phyloP scores from a whole-genome alignment of 2,888 invertebrate species.

The Creontiades dilutus region DNA sequence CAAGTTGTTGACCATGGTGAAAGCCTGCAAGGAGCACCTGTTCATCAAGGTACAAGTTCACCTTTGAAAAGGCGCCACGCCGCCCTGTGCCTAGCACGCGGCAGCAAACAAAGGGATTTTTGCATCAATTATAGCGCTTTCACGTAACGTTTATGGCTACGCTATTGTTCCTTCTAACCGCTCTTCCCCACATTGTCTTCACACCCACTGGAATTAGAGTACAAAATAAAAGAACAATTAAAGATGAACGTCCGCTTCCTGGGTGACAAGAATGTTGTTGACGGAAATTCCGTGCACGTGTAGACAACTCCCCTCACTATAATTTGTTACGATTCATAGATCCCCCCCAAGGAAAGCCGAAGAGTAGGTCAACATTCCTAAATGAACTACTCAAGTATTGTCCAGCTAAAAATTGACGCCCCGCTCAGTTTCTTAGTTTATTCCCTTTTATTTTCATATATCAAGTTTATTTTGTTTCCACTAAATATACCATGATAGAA shows the following conservation, averaged over 20 bases:
- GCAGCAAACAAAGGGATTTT: conserved; percentile 5
- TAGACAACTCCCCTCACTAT: no score
- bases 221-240: not conserved
- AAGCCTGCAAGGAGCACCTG: not conserved
- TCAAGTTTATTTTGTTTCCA: no score
- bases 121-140: conserved; percentile 10
- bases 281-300: not conserved
- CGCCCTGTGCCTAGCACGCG: not conserved
- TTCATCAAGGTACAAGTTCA: conserved; percentile 32
- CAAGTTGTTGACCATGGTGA: not conserved
- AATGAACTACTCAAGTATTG: no score
- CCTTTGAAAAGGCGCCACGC: not conserved
- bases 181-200: conserved; percentile 18
- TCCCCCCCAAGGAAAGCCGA: no score
- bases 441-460: no score
- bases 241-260: not conserved
- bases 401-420: no score
- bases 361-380: no score
- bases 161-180: not conserved
- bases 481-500: no score
- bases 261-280: conserved; percentile 1
- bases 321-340: no score
- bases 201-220: not conserved
- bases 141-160: conserved; percentile 10
- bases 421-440: no score